Percentiles rank a stretch among this genome's conserved stretches.
These are phyloP conservation scores for Erethizon dorsatum DNA, from an alignment of 2,797 vertebrate species.

Conservation along the genomic window DNA sequence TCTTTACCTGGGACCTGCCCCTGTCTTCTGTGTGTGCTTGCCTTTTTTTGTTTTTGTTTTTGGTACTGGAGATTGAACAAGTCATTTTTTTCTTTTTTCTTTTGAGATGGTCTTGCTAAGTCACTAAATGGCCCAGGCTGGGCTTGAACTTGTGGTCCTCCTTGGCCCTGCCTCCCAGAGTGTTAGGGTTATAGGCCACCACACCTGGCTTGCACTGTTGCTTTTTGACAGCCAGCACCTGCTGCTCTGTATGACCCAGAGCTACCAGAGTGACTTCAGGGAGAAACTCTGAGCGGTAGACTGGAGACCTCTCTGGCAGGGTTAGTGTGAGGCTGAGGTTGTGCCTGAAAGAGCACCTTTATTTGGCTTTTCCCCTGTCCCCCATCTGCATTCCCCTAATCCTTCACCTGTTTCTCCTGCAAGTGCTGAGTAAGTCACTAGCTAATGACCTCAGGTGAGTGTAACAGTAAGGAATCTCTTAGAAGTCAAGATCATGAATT, in stretches of 20 bases:
- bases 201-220: background rate
- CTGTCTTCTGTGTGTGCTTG: background rate
- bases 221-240: background rate
- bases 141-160: background rate
- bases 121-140: background rate
- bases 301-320: background rate
- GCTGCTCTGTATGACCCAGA: background rate
- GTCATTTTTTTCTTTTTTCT: background rate
- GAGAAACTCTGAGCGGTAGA: background rate
- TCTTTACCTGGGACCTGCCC: rapidly evolving
- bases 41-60: background rate
- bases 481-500: background rate
- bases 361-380: background rate
- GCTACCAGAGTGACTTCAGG: background rate
- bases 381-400: background rate
- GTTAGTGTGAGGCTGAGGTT: background rate
- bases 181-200: background rate
- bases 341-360: background rate
- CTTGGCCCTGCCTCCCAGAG: background rate
- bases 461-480: background rate
- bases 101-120: background rate
- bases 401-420: background rate
- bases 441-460: background rate
- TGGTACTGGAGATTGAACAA: background rate
- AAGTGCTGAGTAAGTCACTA: background rate